phyloP scores from a whole-genome alignment of 2,113 vertebrate species.

The Dromas ardeola region DNA sequence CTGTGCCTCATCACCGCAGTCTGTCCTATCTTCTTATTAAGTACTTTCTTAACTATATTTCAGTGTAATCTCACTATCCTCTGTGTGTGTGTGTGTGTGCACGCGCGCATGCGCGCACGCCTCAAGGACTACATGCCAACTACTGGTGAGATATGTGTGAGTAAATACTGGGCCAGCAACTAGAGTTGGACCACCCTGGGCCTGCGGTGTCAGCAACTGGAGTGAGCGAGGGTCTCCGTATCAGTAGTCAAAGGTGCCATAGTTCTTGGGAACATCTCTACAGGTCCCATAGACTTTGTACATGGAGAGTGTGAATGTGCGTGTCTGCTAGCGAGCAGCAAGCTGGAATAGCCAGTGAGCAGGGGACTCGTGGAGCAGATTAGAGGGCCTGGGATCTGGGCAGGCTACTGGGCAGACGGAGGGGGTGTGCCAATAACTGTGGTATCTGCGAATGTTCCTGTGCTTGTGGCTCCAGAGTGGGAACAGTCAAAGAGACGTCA shows the following conservation, averaged over 20 bases:
- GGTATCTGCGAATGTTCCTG: accelerated
- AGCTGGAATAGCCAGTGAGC: neutral
- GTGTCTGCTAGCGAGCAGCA: accelerated
- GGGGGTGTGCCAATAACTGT: neutral
- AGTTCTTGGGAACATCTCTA: neutral
- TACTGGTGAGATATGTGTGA: neutral
- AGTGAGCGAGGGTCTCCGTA: neutral
- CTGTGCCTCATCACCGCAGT: neutral
- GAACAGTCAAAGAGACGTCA: neutral
- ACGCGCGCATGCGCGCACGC: too few relatives aligned
- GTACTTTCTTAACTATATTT: neutral
- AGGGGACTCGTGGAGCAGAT: neutral
- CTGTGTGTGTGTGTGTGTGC: neutral
- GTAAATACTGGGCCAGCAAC: neutral
- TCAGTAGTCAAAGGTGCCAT: neutral
- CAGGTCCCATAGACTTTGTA: neutral
- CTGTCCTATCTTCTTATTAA: neutral
- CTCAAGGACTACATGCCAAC: neutral
- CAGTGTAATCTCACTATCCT: neutral
- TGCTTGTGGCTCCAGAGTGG: neutral
- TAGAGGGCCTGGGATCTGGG: neutral
- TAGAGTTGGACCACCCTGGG: neutral
- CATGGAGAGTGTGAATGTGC: neutral
- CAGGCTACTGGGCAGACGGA: neutral
- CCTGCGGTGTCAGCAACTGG: neutral